phyloP scores from a whole-genome alignment of 2,888 invertebrate species.

The Epirrhoe tristata region DNA sequence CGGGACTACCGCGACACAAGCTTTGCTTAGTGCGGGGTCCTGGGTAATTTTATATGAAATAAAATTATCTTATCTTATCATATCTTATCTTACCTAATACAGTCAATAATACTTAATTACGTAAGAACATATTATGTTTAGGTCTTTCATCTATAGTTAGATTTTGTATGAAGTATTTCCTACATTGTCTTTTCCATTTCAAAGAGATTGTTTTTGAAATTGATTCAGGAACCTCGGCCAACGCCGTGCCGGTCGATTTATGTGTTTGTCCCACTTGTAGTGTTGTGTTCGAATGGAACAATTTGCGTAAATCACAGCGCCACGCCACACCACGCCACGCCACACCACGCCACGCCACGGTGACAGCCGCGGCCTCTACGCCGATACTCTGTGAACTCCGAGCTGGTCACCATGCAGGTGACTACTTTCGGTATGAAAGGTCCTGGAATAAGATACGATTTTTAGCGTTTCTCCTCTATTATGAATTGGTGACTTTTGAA shows the following conservation, averaged over 20 bases:
- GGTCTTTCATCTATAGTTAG: too few species aligned
- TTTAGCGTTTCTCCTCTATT: background rate
- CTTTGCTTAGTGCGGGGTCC: too few species aligned
- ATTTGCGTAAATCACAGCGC: slow-evolving; percentile 17
- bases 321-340: slow-evolving; percentile 1
- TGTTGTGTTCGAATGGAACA: slow-evolving; percentile 14
- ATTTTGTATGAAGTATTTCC: background rate
- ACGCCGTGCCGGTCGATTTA: slow-evolving; percentile 1
- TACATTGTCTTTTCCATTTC: background rate
- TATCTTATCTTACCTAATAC: too few species aligned
- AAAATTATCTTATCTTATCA: too few species aligned
- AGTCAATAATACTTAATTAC: too few species aligned
- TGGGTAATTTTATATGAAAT: too few species aligned
- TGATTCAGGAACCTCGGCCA: slow-evolving; percentile 4
- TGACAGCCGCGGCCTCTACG: slow-evolving; percentile 16
- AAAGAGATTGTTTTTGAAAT: slow-evolving; percentile 9
- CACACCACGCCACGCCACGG: background rate
- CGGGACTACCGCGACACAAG: too few species aligned
- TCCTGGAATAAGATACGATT: background rate
- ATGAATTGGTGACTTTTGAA: too few species aligned
- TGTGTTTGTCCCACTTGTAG: slow-evolving; percentile 10
- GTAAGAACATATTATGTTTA: too few species aligned
- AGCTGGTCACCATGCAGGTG: background rate
- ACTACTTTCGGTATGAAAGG: background rate
- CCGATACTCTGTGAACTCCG: slow-evolving; percentile 10